These are phyloP conservation scores for Heliconius hermathena DNA, from an alignment of 1,140 invertebrate species.

Conservation along the genomic window DNA sequence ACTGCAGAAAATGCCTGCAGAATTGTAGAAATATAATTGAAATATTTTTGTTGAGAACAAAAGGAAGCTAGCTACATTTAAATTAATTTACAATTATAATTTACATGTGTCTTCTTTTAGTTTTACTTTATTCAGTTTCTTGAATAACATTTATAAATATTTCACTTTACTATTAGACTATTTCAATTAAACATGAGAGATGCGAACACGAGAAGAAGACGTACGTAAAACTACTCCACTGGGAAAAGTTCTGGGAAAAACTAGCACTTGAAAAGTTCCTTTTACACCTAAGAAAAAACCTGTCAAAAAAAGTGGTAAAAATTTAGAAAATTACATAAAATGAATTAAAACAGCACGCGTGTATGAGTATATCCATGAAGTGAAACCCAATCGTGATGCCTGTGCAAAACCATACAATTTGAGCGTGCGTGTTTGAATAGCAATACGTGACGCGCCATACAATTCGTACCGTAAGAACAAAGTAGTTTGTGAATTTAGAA, in stretches of 20 bases:
- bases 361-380: slow-evolving; percentile 34
- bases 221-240: background rate
- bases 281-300: background rate
- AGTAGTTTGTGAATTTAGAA: background rate
- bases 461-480: slow-evolving; percentile 31
- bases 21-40: background rate
- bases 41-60: background rate
- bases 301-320: background rate
- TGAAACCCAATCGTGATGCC: slow-evolving; percentile 40
- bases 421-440: slow-evolving; percentile 57
- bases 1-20: background rate
- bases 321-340: slow-evolving; percentile 10
- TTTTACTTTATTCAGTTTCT: background rate
- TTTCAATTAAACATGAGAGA: background rate
- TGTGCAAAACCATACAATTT: slow-evolving; percentile 45
- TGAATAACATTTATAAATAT: background rate
- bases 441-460: slow-evolving; percentile 45
- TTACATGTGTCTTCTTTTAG: background rate
- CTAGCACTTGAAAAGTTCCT: background rate
- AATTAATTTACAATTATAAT: background rate
- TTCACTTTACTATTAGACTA: background rate
- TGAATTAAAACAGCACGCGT: slow-evolving; percentile 27
- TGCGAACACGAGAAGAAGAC: background rate
- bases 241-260: background rate
- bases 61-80: background rate